A percentile compares a stretch with the other conserved stretches of the same genome.
phyloP scores from a whole-genome alignment of 2,888 invertebrate species.

The Drosophila maculinotata region DNA sequence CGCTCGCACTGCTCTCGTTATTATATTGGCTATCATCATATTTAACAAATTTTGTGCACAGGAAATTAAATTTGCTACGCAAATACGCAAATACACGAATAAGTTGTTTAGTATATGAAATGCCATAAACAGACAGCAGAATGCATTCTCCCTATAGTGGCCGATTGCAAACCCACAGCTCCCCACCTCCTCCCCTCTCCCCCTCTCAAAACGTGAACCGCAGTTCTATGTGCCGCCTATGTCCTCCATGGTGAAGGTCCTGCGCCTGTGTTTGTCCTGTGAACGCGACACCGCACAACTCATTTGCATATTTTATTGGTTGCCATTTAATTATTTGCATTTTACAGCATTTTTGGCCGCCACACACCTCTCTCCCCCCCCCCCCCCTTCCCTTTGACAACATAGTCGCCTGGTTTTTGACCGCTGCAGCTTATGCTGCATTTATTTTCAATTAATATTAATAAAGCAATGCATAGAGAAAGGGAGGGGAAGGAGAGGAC shows the following conservation, averaged over 20 bases:
- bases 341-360: slow-evolving; percentile 68
- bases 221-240: slow-evolving; percentile 15
- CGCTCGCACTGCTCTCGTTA: slow-evolving; percentile 21
- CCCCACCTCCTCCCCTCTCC: neutral
- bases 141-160: slow-evolving; percentile 1
- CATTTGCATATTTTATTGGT: slow-evolving; percentile 83
- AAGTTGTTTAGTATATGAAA: slow-evolving; percentile 65
- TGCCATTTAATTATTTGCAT: slow-evolving; percentile 83
- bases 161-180: neutral
- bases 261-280: slow-evolving; percentile 20
- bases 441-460: slow-evolving; percentile 81
- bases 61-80: slow-evolving; percentile 78
- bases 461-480: slow-evolving; percentile 57
- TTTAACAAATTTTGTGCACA: slow-evolving; percentile 65
- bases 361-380: neutral
- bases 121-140: slow-evolving; percentile 32
- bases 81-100: slow-evolving; percentile 76
- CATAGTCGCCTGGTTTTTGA: slow-evolving; percentile 50
- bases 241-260: slow-evolving; percentile 8
- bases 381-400: too few species aligned
- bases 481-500: too few species aligned
- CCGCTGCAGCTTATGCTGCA: slow-evolving; percentile 71
- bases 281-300: slow-evolving; percentile 65
- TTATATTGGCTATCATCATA: slow-evolving; percentile 57
- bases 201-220: slow-evolving; percentile 1